Conservation (phyloP, 1,140 invertebrate genomes). For the Drosophila quadrilineata region DNA sequence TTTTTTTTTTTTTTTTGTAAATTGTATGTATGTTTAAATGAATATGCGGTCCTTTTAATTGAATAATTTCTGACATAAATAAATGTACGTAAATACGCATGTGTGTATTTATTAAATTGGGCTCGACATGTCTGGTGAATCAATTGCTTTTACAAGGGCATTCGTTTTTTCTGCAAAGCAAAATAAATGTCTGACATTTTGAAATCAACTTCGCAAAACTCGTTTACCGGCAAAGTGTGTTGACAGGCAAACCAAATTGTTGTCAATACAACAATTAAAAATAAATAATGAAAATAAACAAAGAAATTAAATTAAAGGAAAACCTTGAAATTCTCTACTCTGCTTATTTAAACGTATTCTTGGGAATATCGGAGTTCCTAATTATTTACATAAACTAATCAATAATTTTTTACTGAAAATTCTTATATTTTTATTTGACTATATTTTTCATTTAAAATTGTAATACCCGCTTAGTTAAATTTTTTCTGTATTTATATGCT, state of each 20-base stretch:
- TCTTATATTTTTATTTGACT: slow-evolving; percentile 24
- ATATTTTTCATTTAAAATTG: slow-evolving; percentile 26
- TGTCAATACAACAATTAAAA: slow-evolving; percentile 19
- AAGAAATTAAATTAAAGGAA: background rate
- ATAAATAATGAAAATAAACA: slow-evolving; percentile 7
- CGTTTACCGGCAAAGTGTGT: slow-evolving; percentile 22
- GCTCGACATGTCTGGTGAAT: slow-evolving; percentile 54
- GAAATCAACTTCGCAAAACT: slow-evolving; percentile 46
- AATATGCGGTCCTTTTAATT: slow-evolving; percentile 69
- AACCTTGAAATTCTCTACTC: too few relatives aligned
- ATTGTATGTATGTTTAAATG: slow-evolving; percentile 6
- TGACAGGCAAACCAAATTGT: slow-evolving; percentile 37
- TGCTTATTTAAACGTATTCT: too few relatives aligned
- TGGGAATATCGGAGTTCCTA: too few relatives aligned
- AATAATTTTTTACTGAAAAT: too few relatives aligned
- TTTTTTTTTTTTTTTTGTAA: too few relatives aligned
- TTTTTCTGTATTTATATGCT: too few relatives aligned
- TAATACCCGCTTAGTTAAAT: too few relatives aligned
- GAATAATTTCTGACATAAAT: slow-evolving; percentile 67
- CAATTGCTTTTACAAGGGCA: slow-evolving; percentile 61
- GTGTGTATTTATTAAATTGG: slow-evolving; percentile 31
- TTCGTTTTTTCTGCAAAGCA: slow-evolving; percentile 37
- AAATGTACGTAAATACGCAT: background rate
- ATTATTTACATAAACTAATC: too few relatives aligned
- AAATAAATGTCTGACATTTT: slow-evolving; percentile 40